Evolutionary conservation across 2,797 vertebrate species (phyloP).

Genomic region (Rhincodon typus): DNA sequence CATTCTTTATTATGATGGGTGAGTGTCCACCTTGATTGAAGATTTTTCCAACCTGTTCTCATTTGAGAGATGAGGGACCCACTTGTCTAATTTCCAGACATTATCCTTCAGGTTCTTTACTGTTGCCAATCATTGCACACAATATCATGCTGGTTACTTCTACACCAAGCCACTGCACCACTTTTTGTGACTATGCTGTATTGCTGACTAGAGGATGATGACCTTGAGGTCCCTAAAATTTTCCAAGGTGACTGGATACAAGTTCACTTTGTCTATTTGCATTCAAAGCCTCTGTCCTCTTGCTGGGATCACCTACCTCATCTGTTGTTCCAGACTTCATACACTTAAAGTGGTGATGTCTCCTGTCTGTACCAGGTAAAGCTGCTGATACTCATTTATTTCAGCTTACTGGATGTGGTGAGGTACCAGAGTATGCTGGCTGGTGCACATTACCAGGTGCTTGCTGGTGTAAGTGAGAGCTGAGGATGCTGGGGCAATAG

Average conservation of each 20-base stretch:
- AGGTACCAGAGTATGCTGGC: too few relatives aligned
- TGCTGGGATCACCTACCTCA: background rate
- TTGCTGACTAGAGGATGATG: background rate
- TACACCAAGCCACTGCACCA: too few relatives aligned
- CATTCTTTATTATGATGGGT: background rate
- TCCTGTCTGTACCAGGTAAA: too few relatives aligned
- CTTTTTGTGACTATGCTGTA: background rate
- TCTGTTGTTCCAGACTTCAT: background rate
- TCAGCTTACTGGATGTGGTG: too few relatives aligned
- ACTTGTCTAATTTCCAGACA: background rate
- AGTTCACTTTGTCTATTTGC: background rate
- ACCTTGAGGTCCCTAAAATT: background rate
- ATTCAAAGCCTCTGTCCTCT: background rate
- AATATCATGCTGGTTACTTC: background rate
- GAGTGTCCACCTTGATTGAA: too few relatives aligned
- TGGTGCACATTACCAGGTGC: too few relatives aligned
- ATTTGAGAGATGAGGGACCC: background rate
- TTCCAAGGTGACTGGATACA: background rate
- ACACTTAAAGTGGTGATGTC: too few relatives aligned
- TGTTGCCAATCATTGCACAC: background rate
- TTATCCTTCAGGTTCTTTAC: background rate
- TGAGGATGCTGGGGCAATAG: too few relatives aligned
- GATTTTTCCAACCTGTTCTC: background rate
- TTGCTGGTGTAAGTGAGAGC: too few relatives aligned
- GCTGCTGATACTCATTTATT: too few relatives aligned